A percentile compares a stretch with the other conserved stretches of the same genome.
phyloP scores from a whole-genome alignment of 2,113 vertebrate genomes.

The Ranitomeya imitator region DNA sequence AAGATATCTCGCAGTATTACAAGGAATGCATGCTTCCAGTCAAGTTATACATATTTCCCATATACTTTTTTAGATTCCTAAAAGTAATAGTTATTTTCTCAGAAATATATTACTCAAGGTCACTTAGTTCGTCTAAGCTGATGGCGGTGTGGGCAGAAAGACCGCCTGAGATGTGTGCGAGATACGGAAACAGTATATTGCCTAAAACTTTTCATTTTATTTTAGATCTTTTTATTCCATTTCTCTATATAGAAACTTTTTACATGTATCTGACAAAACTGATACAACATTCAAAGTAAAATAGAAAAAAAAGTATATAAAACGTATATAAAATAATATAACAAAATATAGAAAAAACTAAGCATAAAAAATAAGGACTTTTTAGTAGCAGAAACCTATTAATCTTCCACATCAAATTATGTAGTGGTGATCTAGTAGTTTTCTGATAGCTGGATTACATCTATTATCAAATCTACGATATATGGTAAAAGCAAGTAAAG shows the following conservation, averaged over 20 bases:
- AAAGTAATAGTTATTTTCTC: slow-evolving; percentile 46
- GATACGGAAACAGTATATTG: background rate
- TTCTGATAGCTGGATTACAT: background rate
- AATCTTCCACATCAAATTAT: background rate
- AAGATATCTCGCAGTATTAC: slow-evolving; percentile 36
- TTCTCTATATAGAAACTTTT: background rate
- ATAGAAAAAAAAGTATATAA: too few species aligned
- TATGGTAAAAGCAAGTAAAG: background rate
- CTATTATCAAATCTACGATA: background rate
- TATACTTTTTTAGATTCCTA: slow-evolving; percentile 24
- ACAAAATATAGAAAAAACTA: too few species aligned
- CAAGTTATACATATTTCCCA: slow-evolving; percentile 50
- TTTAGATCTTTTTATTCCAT: background rate
- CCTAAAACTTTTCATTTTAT: background rate
- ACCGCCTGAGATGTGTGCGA: background rate
- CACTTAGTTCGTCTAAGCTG: slow-evolving; percentile 32
- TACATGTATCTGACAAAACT: background rate
- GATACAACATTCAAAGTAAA: background rate
- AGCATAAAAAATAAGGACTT: too few species aligned
- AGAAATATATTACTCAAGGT: slow-evolving; percentile 50
- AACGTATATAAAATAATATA: background rate
- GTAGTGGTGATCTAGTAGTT: background rate
- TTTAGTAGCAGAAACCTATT: background rate
- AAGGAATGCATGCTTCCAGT: slow-evolving; percentile 45
- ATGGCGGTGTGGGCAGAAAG: background rate